Percentiles rank a stretch among this genome's conserved stretches.
Evolutionary conservation across 2,113 vertebrate species (phyloP).

Genomic region (Lepisosteus oculatus): DNA sequence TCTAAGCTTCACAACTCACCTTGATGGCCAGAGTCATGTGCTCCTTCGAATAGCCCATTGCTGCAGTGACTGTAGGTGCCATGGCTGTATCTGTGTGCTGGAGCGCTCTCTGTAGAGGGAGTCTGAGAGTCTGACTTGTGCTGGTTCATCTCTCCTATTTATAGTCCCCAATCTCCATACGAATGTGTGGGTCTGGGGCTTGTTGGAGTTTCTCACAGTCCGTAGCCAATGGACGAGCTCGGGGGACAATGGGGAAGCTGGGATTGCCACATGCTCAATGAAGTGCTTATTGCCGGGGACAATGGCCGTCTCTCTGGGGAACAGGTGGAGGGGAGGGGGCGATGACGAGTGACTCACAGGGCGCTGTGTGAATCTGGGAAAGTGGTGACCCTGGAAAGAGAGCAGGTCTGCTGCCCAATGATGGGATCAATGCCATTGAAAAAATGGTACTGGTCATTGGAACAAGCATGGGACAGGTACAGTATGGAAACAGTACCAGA

Average conservation of each 20-base stretch:
- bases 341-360: constrained; percentile 23
- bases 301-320: constrained; percentile 53
- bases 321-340: constrained; percentile 47
- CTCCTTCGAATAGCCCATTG: constrained; percentile 19
- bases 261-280: constrained; percentile 21
- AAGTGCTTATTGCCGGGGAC: constrained; percentile 62
- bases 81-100: constrained; percentile 40
- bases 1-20: constrained; percentile 25
- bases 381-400: constrained; percentile 33
- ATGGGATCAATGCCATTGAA: too few species aligned
- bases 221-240: constrained; percentile 32
- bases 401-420: not conserved
- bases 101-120: constrained; percentile 33
- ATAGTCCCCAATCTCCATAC: constrained; percentile 43
- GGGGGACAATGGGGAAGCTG: constrained; percentile 29
- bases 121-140: constrained; percentile 24
- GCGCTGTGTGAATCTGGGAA: constrained; percentile 32
- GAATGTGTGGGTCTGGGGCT: constrained; percentile 41
- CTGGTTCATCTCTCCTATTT: constrained; percentile 31
- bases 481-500: too few species aligned
- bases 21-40: constrained; percentile 29
- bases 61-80: constrained; percentile 39
- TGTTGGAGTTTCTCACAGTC: constrained; percentile 44
- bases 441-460: constrained; percentile 49
- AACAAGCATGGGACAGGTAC: constrained; percentile 17